Percentiles rank a stretch among this genome's conserved stretches.
Evolutionary conservation across 1,140 invertebrate species (phyloP).

Genomic region (Ectropis grisescens): DNA sequence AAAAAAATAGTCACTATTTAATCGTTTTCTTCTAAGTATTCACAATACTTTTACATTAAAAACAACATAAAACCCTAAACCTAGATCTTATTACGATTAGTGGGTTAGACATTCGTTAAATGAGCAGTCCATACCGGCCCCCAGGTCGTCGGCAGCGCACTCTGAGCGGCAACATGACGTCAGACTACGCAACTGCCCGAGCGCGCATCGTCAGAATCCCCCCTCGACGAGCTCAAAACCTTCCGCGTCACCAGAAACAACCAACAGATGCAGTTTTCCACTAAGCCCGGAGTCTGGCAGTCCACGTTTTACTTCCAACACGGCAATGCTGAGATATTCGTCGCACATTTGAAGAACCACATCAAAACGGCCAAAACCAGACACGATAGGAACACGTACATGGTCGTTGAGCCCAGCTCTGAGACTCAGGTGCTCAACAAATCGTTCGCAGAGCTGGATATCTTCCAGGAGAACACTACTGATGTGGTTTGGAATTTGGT

Average conservation of each 20-base stretch:
- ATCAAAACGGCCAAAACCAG: slow-evolving; percentile 76
- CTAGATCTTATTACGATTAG: too few relatives aligned
- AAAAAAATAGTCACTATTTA: too few relatives aligned
- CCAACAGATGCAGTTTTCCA: slow-evolving; percentile 79
- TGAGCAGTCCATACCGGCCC: too few relatives aligned
- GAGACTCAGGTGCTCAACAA: slow-evolving; percentile 80
- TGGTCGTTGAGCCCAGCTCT: slow-evolving; percentile 74
- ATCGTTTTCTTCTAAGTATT: too few relatives aligned
- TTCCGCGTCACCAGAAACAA: slow-evolving; percentile 77
- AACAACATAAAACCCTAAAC: too few relatives aligned
- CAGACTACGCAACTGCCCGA: slow-evolving; percentile 65
- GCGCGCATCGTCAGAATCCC: slow-evolving; percentile 75
- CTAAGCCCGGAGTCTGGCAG: slow-evolving; percentile 80
- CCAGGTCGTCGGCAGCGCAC: slow-evolving; percentile 68
- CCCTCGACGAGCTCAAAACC: slow-evolving; percentile 76
- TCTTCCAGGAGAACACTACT: slow-evolving; percentile 80
- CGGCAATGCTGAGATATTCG: slow-evolving; percentile 85
- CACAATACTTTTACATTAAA: too few relatives aligned
- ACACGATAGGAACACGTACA: slow-evolving; percentile 78
- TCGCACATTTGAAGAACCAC: slow-evolving; percentile 74
- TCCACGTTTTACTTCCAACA: slow-evolving; percentile 89
- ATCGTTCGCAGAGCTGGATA: slow-evolving; percentile 88
- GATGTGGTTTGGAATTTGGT: slow-evolving; percentile 80
- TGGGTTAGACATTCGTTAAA: too few relatives aligned
- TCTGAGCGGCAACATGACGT: slow-evolving; percentile 65